A percentile compares a stretch with the other conserved stretches of the same genome.
phyloP scores from a whole-genome alignment of 2,113 vertebrate species.

The Paratilapia polleni region DNA sequence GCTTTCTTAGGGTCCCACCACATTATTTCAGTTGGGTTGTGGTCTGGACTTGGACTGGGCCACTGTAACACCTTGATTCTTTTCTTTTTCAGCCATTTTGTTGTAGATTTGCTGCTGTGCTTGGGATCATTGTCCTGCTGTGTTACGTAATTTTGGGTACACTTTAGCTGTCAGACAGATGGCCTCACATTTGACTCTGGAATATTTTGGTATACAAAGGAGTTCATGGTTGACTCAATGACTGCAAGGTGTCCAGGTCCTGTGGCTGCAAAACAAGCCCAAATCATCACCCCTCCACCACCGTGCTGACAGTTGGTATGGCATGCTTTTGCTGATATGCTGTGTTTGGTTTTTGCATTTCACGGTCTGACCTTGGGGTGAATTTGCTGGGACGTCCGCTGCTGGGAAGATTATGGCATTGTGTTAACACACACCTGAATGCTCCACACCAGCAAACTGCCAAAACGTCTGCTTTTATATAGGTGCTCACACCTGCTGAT shows the following conservation, averaged over 20 bases:
- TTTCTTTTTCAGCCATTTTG: background rate
- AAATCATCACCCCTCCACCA: no score
- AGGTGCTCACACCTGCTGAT: background rate
- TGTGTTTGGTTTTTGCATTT: no score
- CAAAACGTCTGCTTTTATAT: background rate
- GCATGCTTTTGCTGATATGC: background rate
- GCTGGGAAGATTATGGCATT: background rate
- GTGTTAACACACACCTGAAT: background rate
- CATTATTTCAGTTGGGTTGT: no score
- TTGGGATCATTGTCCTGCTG: background rate
- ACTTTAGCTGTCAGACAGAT: background rate
- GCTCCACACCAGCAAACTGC: background rate
- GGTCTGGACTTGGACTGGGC: background rate
- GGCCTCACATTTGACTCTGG: background rate
- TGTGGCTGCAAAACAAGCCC: no score
- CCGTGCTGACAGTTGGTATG: no score
- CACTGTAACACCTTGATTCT: background rate
- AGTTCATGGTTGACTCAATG: background rate
- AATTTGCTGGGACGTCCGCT: no score
- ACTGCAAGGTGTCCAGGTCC: background rate
- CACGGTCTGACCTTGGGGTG: no score
- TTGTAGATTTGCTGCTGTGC: background rate
- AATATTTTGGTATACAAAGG: background rate
- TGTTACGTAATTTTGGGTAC: background rate
- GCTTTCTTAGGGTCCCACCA: no score